Conservation (phyloP, 37 sponge, comb jelly and placozoan species). For the Theonella swinhoei region DNA sequence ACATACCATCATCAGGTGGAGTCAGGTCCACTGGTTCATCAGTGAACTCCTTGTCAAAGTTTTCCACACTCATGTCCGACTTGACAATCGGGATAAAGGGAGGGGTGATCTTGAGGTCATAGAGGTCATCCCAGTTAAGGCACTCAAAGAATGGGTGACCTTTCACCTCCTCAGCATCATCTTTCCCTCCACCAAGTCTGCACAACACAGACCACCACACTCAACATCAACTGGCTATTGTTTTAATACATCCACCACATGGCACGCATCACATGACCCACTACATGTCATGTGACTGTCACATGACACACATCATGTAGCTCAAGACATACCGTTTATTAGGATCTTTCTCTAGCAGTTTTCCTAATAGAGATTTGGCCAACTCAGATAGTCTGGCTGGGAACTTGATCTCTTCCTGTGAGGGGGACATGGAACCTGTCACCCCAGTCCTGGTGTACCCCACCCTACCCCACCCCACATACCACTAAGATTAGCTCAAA, state of each 20-base stretch:
- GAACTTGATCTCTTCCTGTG: constrained; percentile 91
- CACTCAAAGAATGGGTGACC: constrained; percentile 73
- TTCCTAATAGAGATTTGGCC: constrained; percentile 71
- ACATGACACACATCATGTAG: not conserved
- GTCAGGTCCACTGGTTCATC: constrained; percentile 82
- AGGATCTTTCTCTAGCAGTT: constrained; percentile 93
- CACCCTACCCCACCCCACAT: not conserved
- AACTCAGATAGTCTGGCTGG: constrained; percentile 85
- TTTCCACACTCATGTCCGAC: constrained; percentile 62
- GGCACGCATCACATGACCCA: too few species aligned
- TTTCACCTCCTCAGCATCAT: constrained; percentile 84
- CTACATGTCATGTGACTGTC: too few species aligned
- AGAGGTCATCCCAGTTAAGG: constrained; percentile 86
- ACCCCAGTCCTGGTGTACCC: not conserved
- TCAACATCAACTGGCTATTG: too few species aligned
- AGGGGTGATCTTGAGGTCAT: constrained; percentile 74
- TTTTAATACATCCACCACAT: too few species aligned
- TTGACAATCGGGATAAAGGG: constrained; percentile 88
- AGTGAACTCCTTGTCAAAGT: constrained; percentile 95
- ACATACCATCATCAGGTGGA: constrained; percentile 83
- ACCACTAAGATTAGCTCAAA: constrained; percentile 88
- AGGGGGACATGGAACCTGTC: not conserved
- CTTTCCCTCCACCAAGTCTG: constrained; percentile 87
- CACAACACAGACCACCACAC: not conserved
- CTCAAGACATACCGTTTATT: constrained; percentile 41